A percentile compares a stretch with the other conserved stretches of the same genome.
Evolutionary conservation across 1,140 invertebrate species (phyloP).

Genomic region (Drosophila sturtevanti): DNA sequence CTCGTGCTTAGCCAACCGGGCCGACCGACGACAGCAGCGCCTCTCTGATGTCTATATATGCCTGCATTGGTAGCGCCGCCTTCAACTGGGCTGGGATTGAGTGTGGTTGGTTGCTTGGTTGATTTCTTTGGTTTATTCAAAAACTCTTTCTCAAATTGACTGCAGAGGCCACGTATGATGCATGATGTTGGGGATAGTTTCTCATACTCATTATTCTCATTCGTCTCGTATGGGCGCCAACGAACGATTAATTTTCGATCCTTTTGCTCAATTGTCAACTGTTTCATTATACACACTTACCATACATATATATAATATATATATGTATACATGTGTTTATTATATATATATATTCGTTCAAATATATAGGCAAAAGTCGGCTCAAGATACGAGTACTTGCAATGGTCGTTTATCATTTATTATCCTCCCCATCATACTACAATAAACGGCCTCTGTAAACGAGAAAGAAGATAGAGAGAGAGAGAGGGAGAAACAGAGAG

Average conservation of each 20-base stretch:
- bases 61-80: slow-evolving; percentile 57
- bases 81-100: slow-evolving; percentile 43
- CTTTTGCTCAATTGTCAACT: slow-evolving; percentile 50
- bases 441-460: slow-evolving; percentile 83
- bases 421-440: slow-evolving; percentile 83
- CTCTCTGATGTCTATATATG: slow-evolving; percentile 37
- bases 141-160: slow-evolving; percentile 71
- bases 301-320: slow-evolving; percentile 21
- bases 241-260: slow-evolving; percentile 51
- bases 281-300: slow-evolving; percentile 6
- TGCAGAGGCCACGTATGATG: slow-evolving; percentile 82
- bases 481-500: slow-evolving; percentile 43
- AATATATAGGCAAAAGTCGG: slow-evolving; percentile 56
- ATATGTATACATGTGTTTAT: slow-evolving; percentile 15
- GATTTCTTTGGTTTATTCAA: neutral
- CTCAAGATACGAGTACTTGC: slow-evolving; percentile 71
- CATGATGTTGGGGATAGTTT: slow-evolving; percentile 80
- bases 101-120: slow-evolving; percentile 23
- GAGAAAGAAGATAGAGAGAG: slow-evolving; percentile 73
- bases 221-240: slow-evolving; percentile 46
- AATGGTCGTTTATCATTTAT: slow-evolving; percentile 64
- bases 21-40: slow-evolving; percentile 23
- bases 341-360: slow-evolving; percentile 20
- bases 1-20: slow-evolving; percentile 50
- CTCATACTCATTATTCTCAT: slow-evolving; percentile 17